A percentile compares a stretch with the other conserved stretches of the same genome.
Conservation (phyloP, 2,888 invertebrate genomes). For the Lepidocyrtinus sp. region DNA sequence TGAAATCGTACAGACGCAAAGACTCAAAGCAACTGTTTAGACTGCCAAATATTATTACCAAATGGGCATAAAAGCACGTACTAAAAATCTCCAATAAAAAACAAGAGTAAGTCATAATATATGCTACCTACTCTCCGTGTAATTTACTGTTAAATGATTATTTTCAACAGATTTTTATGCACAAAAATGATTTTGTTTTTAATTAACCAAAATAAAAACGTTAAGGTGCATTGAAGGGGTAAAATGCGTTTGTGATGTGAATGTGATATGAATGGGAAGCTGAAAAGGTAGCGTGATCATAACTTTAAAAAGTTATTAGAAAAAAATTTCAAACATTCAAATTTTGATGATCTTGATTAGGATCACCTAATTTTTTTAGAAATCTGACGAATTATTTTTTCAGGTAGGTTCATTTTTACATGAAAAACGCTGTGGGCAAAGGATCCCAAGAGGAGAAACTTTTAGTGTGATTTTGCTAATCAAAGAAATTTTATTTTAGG, state of each 20-base stretch:
- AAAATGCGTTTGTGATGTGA: not conserved
- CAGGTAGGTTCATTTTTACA: not conserved
- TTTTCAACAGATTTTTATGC: not conserved
- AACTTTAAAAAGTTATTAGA: not conserved
- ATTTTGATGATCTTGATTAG: not conserved
- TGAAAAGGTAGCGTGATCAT: not conserved
- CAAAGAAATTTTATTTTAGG: too few species aligned
- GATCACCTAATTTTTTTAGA: not conserved
- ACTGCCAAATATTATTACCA: not conserved
- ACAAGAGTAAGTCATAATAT: not conserved
- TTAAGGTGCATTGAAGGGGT: not conserved
- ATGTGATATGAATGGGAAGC: too few species aligned
- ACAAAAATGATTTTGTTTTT: not conserved
- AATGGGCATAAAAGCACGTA: not conserved
- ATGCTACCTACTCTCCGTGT: not conserved
- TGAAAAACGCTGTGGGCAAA: not conserved
- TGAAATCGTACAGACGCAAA: not conserved
- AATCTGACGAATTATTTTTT: not conserved
- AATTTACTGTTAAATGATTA: not conserved
- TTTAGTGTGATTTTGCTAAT: not conserved
- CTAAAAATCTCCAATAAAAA: not conserved
- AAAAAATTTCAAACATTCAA: not conserved
- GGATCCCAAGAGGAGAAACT: too few species aligned
- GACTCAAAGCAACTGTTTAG: not conserved
- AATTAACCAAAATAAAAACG: not conserved